These are phyloP conservation scores for Donacobius atricapilla DNA, from an alignment of 2,113 vertebrate species.

Conservation along the genomic window DNA sequence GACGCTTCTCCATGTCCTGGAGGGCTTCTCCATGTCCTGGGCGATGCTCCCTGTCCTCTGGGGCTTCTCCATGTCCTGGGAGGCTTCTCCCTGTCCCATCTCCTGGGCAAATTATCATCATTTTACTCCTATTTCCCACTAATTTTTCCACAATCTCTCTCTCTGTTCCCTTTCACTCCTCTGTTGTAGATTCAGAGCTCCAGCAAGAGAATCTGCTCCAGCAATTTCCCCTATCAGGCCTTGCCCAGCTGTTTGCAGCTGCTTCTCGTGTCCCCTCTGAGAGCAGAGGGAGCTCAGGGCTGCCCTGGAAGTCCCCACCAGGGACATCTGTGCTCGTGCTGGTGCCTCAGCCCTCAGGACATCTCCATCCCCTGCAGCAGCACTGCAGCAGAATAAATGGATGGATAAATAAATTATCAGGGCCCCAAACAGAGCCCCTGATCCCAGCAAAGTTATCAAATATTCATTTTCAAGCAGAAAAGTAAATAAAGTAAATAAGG, in stretches of 20 bases:
- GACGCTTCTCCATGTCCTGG: accelerated
- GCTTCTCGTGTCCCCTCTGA: background rate
- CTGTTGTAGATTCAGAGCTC: accelerated
- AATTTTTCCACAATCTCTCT: background rate
- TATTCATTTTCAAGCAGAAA: conserved; percentile 23
- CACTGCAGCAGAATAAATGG: background rate
- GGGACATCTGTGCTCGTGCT: background rate
- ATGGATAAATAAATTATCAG: conserved; percentile 19
- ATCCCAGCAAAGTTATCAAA: conserved; percentile 24
- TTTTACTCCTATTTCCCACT: background rate
- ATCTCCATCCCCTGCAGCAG: background rate
- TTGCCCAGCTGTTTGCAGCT: background rate
- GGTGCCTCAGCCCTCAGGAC: background rate
- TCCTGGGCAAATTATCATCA: background rate
- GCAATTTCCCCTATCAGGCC: background rate
- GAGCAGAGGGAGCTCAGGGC: background rate
- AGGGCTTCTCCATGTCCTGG: background rate
- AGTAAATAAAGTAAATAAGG: conserved; percentile 31
- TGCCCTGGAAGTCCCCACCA: background rate
- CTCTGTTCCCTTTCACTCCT: background rate
- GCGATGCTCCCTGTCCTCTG: too few species aligned
- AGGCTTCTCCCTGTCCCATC: background rate
- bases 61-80: accelerated
- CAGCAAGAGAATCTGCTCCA: background rate
- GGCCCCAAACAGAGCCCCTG: background rate